A percentile compares a stretch with the other conserved stretches of the same genome.
Evolutionary conservation across 2,113 vertebrate species (phyloP).

Genomic region (Poicephalus meyeri): DNA sequence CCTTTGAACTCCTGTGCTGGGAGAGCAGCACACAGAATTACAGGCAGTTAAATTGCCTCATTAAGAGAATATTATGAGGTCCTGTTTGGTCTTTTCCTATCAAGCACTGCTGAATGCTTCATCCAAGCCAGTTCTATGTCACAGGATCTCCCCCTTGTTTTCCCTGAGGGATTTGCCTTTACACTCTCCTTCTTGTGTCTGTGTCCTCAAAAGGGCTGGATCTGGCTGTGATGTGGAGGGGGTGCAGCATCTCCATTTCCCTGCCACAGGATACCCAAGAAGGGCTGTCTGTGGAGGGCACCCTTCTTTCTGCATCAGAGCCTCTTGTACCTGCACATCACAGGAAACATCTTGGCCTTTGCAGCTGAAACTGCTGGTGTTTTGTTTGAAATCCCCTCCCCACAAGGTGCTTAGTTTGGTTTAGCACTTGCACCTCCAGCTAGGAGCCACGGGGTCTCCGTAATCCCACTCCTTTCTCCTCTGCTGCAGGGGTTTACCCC

Average conservation of each 20-base stretch:
- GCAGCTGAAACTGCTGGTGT: not conserved
- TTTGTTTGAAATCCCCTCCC: fast-evolving
- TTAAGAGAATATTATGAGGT: constrained; percentile 24
- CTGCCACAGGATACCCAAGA: not conserved
- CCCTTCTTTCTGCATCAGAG: not conserved
- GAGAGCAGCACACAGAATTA: constrained; percentile 26
- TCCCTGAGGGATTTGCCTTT: constrained; percentile 18
- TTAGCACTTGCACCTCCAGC: not conserved
- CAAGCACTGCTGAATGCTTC: constrained; percentile 4
- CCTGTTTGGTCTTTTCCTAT: not conserved
- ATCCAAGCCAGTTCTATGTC: not conserved
- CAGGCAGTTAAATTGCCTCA: constrained; percentile 46
- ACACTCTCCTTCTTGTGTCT: not conserved
- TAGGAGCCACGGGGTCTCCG: not conserved
- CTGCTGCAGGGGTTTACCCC: not conserved
- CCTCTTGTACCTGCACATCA: not conserved
- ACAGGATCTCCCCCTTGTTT: not conserved
- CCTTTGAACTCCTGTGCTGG: constrained; percentile 45
- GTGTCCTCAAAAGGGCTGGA: not conserved
- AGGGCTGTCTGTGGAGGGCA: not conserved
- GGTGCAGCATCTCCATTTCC: not conserved
- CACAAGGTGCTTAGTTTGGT: not conserved
- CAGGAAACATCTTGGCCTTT: not conserved
- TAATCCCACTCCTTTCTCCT: not conserved
- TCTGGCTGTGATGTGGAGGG: not conserved